These are phyloP conservation scores for Dryomyza anilis DNA, from an alignment of 2,888 invertebrate genomes.

Conservation along the genomic window DNA sequence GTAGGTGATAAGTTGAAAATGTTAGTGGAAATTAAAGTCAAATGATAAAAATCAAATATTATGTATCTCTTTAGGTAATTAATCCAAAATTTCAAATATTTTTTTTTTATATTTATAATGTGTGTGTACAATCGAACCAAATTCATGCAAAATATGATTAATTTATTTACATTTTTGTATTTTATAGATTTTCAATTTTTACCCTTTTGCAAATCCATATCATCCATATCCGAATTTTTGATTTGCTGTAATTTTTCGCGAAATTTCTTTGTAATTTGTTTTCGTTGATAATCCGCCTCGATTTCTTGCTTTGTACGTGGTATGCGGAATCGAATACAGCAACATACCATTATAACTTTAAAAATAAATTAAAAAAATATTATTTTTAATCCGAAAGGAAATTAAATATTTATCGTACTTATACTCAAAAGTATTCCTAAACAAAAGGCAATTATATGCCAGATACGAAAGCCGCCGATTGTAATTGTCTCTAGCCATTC, in stretches of 20 bases:
- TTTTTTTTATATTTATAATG: too few species aligned
- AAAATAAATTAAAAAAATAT: constrained; percentile 19
- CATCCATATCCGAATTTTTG: constrained; percentile 84
- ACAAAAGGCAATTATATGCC: constrained; percentile 81
- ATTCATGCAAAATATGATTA: too few species aligned
- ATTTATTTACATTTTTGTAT: too few species aligned
- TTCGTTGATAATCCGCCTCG: constrained; percentile 87
- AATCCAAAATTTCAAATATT: too few species aligned
- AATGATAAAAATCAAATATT: too few species aligned
- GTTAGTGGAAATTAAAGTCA: too few species aligned
- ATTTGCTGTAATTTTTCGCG: constrained; percentile 80
- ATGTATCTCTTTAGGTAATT: too few species aligned
- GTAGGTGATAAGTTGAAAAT: too few species aligned
- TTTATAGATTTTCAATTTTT: too few species aligned
- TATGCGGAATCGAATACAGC: constrained; percentile 87
- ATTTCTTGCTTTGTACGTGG: constrained; percentile 95
- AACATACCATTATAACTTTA: constrained; percentile 83
- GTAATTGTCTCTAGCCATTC: constrained; percentile 77
- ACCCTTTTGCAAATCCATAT: constrained; percentile 62
- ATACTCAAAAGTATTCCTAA: constrained; percentile 68
- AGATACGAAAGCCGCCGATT: constrained; percentile 73
- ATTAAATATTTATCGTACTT: constrained; percentile 62
- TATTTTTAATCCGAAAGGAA: constrained; percentile 8
- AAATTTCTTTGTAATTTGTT: constrained; percentile 82
- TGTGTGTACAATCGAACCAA: too few species aligned